Conservation (phyloP, 2,888 invertebrate genomes). For the Drosophila conformis region DNA sequence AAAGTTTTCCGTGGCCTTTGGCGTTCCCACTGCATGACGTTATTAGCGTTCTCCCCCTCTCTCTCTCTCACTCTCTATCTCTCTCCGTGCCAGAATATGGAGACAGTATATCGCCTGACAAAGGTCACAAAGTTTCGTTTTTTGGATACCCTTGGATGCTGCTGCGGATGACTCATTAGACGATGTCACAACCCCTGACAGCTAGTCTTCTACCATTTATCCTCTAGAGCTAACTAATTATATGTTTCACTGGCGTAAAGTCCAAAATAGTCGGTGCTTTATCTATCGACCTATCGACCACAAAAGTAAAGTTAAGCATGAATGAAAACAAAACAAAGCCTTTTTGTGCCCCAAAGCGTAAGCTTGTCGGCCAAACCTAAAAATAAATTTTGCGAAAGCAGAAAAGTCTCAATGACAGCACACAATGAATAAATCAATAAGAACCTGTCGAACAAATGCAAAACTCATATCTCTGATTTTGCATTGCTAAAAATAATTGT, state of each 20-base stretch:
- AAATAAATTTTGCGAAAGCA: conserved; percentile 44
- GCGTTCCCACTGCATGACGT: conserved; percentile 38
- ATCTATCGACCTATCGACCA: conserved; percentile 2
- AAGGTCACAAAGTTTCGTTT: conserved; percentile 37
- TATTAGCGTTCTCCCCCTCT: conserved; percentile 37
- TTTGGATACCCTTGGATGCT: conserved; percentile 30
- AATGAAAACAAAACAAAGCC: conserved; percentile 35
- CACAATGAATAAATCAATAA: conserved; percentile 58
- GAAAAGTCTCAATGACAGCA: conserved; percentile 64
- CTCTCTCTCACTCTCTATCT: conserved; percentile 8
- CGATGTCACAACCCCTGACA: conserved; percentile 2
- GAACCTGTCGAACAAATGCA: conserved; percentile 27
- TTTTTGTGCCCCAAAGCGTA: conserved; percentile 28
- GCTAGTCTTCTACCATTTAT: neutral
- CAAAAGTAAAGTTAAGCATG: conserved; percentile 1
- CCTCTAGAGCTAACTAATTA: neutral
- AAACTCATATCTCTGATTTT: neutral
- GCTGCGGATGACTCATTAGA: conserved; percentile 26
- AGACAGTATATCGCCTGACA: conserved; percentile 30
- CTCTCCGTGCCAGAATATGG: conserved; percentile 2
- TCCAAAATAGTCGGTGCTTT: conserved; percentile 15
- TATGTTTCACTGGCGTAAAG: conserved; percentile 3
- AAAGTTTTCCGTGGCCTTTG: conserved; percentile 55
- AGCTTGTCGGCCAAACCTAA: conserved; percentile 44
- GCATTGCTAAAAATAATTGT: neutral